Percentiles rank a stretch among this genome's conserved stretches.
Evolutionary conservation across 2,888 invertebrate species (phyloP).

Genomic region (Rotaria macrura): DNA sequence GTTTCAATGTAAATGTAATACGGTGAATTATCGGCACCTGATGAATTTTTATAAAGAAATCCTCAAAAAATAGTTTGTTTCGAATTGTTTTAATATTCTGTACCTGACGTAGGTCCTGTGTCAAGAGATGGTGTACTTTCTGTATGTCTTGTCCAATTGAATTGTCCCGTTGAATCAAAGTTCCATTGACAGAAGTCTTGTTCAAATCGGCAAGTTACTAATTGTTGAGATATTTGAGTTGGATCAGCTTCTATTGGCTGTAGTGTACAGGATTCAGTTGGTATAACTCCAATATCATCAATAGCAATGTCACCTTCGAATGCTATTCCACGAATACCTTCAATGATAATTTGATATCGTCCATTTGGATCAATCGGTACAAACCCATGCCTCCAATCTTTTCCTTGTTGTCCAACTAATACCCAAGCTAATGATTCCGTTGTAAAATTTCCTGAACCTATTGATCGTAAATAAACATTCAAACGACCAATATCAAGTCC

Average conservation of each 20-base stretch:
- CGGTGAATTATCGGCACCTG: constrained; percentile 36
- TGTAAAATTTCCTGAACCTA: constrained; percentile 34
- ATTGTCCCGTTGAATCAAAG: constrained; percentile 23
- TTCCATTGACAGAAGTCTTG: constrained; percentile 23
- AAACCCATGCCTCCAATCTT: constrained; percentile 29
- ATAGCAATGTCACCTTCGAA: constrained; percentile 42
- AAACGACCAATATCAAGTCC: constrained; percentile 23
- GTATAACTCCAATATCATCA: constrained; percentile 28
- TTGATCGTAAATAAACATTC: constrained; percentile 32
- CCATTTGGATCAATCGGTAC: constrained; percentile 19
- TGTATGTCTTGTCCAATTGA: constrained; percentile 30
- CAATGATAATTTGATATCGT: constrained; percentile 36
- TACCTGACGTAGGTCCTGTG: constrained; percentile 16
- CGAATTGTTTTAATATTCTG: background rate
- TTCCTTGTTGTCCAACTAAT: constrained; percentile 38
- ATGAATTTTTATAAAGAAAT: background rate
- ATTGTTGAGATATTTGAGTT: background rate
- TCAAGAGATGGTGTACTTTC: constrained; percentile 4
- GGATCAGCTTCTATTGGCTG: constrained; percentile 28
- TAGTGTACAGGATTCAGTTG: constrained; percentile 13
- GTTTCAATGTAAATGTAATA: constrained; percentile 41
- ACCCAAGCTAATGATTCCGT: constrained; percentile 37
- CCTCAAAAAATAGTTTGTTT: too few species aligned
- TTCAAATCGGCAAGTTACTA: constrained; percentile 29
- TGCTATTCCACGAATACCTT: constrained; percentile 40